Percentiles rank a stretch among this genome's conserved stretches.
These are phyloP conservation scores for Perognathus longimembris DNA, from an alignment of 2,113 vertebrate species.

Conservation along the genomic window DNA sequence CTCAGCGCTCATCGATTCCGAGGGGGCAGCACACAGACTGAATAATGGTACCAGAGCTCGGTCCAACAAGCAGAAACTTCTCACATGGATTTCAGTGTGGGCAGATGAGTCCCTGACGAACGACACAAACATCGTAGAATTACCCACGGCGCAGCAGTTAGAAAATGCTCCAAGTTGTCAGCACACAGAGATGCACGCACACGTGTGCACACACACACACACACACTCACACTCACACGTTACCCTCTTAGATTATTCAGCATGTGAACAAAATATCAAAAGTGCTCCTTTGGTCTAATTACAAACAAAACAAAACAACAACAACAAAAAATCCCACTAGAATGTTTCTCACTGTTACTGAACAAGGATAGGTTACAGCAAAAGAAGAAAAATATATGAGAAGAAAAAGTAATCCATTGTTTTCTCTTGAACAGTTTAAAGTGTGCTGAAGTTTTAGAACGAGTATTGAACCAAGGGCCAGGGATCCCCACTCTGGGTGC, in stretches of 20 bases:
- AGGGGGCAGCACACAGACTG: constrained; percentile 80
- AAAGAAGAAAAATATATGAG: neutral
- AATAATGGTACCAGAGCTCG: constrained; percentile 84
- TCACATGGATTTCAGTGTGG: constrained; percentile 81
- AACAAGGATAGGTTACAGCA: neutral
- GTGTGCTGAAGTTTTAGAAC: neutral
- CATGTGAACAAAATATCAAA: neutral
- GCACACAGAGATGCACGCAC: neutral
- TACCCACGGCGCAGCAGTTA: constrained; percentile 40
- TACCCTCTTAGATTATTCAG: neutral
- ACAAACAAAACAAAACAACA: neutral
- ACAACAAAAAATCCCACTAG: too few relatives aligned
- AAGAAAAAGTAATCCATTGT: neutral
- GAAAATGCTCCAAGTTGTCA: constrained; percentile 32
- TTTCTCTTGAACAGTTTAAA: neutral
- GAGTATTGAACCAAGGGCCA: neutral
- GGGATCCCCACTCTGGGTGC: neutral
- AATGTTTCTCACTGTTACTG: neutral
- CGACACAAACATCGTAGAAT: constrained; percentile 69
- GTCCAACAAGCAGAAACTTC: constrained; percentile 78
- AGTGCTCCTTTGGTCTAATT: neutral
- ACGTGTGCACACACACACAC: too few relatives aligned
- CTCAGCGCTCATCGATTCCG: constrained; percentile 88
- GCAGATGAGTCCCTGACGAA: constrained; percentile 78
- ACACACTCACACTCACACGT: too few relatives aligned